phyloP scores from a whole-genome alignment of 2,888 invertebrate genomes.

The Eudemis profundana region DNA sequence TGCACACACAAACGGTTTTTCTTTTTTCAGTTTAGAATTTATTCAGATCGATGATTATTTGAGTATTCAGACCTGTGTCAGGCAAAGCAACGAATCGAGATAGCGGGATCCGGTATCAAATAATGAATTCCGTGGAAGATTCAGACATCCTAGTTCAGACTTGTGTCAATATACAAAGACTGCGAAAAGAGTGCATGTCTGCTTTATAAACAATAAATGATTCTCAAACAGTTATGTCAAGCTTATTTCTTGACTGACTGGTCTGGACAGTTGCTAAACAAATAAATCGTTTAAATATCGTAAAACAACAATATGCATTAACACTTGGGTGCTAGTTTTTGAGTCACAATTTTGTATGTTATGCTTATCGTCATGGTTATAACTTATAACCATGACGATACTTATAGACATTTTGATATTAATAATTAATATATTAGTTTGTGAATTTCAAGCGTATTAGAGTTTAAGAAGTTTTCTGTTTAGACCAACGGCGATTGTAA shows the following conservation, averaged over 20 bases:
- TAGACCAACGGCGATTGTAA: no score
- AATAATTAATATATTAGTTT: constrained; percentile 22
- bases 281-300: constrained; percentile 34
- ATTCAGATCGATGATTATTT: no score
- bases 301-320: constrained; percentile 31
- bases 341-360: constrained; percentile 35
- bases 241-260: constrained; percentile 12
- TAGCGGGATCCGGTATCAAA: no score
- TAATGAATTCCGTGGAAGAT: no score
- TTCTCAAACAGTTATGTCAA: constrained; percentile 33
- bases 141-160: no score
- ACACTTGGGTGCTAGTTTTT: constrained; percentile 45
- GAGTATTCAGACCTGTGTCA: no score
- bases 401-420: constrained; percentile 26
- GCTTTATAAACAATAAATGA: constrained; percentile 10
- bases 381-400: no score
- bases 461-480: constrained; percentile 5
- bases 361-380: constrained; percentile 17
- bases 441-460: not conserved
- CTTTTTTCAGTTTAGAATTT: no score
- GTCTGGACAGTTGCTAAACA: constrained; percentile 35
- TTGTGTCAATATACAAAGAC: no score
- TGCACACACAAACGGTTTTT: no score
- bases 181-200: not conserved
- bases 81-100: no score